Base-by-base conservation (phyloP, 2,797 vertebrate genomes). In the Clarias laeviceps region DNA sequence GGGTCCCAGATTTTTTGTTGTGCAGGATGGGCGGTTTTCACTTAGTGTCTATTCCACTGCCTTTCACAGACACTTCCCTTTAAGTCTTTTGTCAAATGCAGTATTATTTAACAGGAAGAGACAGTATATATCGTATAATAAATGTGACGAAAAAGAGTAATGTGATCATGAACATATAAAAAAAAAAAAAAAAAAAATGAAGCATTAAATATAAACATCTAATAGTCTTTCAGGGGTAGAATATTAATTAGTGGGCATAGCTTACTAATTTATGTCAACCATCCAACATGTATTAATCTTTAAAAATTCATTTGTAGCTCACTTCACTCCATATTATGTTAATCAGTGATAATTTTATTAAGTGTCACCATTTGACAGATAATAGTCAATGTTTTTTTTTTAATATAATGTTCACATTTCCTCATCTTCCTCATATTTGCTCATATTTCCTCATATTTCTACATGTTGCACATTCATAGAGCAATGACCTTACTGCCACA, bases 141-240 rank as follows among this genome's bases (percentile, higher is more conserved):
- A 73, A n/a, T n/a, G 1, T 34, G 20, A 40, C 24, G 15, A 56
- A 76, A 76, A 56, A 32, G 73, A 76, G n/a, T 4, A 32, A 57
- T 22, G 18, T 5, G 27, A 57, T 56, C n/a, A 76, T 76, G 45
- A 72, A 22, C 24, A 76, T 5, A 76, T 74, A n/a, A 32, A 56
- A 50, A 9, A 17, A 74, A 15, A 56, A 50, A 9, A 17, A 74
- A 15, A 18, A 56, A 3, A 56, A 17, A 29, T 27, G 7, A 56
- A 76, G 54, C 27, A 56, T 3, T 76, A n/a, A 76, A 76, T 50
- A 57, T 76, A 56, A 74, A 74, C 24, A 74, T 50, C 14, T 29
- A 27, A 17, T 73, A n/a, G 24, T 72, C 24, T 4, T 20, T 17
- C 17, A 76, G 73, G 11, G 50, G n/a, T 4, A 5, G 17, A 27